Percentiles rank a stretch among this genome's conserved stretches.
Conservation (phyloP, 2,888 invertebrate genomes). For the Agrotis ipsilon region DNA sequence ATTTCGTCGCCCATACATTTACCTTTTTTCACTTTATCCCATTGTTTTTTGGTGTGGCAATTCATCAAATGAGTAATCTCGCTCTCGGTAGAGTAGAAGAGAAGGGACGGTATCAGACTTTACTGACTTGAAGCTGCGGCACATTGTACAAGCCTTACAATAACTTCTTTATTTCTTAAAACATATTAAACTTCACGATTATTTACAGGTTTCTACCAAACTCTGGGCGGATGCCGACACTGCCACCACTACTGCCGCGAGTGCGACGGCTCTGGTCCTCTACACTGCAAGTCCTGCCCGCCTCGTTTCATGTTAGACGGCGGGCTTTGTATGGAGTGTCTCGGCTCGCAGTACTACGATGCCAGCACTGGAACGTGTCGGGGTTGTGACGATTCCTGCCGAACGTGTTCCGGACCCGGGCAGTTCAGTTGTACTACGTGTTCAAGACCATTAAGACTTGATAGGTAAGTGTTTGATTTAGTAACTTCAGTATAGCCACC, state of each 20-base stretch:
- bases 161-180: neutral
- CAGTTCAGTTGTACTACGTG: slow-evolving; percentile 93
- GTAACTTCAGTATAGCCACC: too few species aligned
- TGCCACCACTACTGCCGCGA: slow-evolving; percentile 97
- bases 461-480: slow-evolving; percentile 79
- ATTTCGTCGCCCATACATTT: too few species aligned
- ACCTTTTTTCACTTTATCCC: too few species aligned
- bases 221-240: slow-evolving; percentile 95
- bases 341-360: slow-evolving; percentile 94
- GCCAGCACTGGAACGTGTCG: slow-evolving; percentile 93
- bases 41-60: too few species aligned
- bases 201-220: slow-evolving; percentile 93
- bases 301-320: slow-evolving; percentile 94
- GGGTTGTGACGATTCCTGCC: slow-evolving; percentile 92
- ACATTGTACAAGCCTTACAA: neutral
- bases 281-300: slow-evolving; percentile 94
- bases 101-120: too few species aligned
- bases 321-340: slow-evolving; percentile 94
- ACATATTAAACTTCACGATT: neutral
- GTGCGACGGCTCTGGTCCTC: slow-evolving; percentile 95
- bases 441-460: slow-evolving; percentile 92
- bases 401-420: slow-evolving; percentile 93
- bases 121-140: too few species aligned
- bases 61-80: too few species aligned
- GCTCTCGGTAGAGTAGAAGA: too few species aligned